Evolutionary conservation across 2,888 invertebrate species (phyloP).

Genomic region (Drosophila buzzatii): DNA sequence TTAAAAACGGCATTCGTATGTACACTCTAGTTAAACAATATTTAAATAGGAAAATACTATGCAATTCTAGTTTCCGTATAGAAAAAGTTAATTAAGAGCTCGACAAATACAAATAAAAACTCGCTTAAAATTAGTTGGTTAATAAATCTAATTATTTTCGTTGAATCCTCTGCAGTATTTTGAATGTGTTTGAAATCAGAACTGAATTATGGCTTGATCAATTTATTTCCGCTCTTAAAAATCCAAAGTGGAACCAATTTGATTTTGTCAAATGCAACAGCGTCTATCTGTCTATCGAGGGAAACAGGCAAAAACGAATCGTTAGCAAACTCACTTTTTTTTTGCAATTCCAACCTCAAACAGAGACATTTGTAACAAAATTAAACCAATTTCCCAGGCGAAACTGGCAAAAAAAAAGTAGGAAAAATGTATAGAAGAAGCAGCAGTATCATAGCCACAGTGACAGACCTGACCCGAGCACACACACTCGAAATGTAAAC

Average conservation of each 20-base stretch:
- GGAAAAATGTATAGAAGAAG: slow-evolving; percentile 5
- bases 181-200: neutral
- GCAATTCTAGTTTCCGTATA: too few species aligned
- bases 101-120: neutral
- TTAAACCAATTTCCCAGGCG: slow-evolving; percentile 63
- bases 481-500: slow-evolving; percentile 56
- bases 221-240: slow-evolving; percentile 22
- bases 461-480: slow-evolving; percentile 27
- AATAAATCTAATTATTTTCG: neutral
- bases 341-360: slow-evolving; percentile 34
- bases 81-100: neutral
- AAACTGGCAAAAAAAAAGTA: slow-evolving; percentile 5
- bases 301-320: slow-evolving; percentile 20
- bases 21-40: too few species aligned
- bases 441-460: slow-evolving; percentile 41
- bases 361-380: slow-evolving; percentile 57
- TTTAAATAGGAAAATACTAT: too few species aligned
- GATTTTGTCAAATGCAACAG: slow-evolving; percentile 17
- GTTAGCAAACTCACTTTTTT: slow-evolving; percentile 37
- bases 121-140: neutral
- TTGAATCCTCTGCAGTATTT: neutral
- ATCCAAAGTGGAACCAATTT: slow-evolving; percentile 17
- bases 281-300: neutral
- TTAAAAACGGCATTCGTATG: too few species aligned
- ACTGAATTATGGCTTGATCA: slow-evolving; percentile 13